phyloP scores from a whole-genome alignment of 2,113 vertebrate genomes.

The Bos taurus region DNA sequence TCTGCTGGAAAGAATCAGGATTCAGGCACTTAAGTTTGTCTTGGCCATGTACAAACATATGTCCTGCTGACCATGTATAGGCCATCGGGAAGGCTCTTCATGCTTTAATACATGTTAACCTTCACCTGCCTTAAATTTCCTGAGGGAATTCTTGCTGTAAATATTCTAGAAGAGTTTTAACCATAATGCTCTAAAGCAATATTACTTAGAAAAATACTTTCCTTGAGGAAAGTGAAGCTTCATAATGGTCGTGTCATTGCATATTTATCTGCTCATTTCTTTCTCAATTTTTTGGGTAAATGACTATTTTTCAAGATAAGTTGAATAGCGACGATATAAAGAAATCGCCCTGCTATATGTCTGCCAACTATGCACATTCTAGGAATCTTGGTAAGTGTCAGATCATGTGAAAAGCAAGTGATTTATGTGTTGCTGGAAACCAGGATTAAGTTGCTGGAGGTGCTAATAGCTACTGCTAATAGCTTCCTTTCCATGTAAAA shows the following conservation, averaged over 20 bases:
- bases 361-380: not conserved
- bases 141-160: not conserved
- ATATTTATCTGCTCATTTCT: too few relatives aligned
- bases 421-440: not conserved
- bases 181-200: not conserved
- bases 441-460: not conserved
- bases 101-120: not conserved
- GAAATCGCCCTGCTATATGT: not conserved
- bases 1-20: not conserved
- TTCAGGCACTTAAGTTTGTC: not conserved
- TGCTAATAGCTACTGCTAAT: not conserved
- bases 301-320: not conserved
- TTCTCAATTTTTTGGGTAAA: not conserved
- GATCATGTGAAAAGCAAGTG: not conserved
- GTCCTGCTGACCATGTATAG: not conserved
- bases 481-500: not conserved
- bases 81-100: not conserved
- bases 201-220: not conserved
- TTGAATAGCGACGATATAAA: not conserved
- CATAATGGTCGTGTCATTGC: not conserved
- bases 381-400: not conserved
- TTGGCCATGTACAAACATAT: rapidly evolving
- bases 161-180: not conserved
- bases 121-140: not conserved
- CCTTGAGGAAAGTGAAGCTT: not conserved